Conservation (phyloP, 2,797 vertebrate species). For the Macropus fuliginosus region DNA sequence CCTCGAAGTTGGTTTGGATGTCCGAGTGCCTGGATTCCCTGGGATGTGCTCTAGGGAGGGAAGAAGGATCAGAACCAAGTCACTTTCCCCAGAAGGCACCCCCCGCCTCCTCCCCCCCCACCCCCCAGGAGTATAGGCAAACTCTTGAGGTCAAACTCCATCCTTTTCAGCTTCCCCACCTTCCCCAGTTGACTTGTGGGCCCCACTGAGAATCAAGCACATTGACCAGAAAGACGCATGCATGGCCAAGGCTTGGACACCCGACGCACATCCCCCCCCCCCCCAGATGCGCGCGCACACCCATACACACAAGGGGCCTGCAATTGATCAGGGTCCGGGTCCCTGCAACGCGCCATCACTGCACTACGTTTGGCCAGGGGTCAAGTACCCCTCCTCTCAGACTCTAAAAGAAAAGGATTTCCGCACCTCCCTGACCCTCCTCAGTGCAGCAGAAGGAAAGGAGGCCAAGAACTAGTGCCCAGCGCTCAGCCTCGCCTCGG, state of each 20-base stretch:
- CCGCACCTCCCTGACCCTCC: neutral
- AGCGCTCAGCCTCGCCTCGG: neutral
- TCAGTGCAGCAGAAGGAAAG: neutral
- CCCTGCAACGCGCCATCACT: neutral
- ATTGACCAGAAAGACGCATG: no score
- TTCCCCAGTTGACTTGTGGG: neutral
- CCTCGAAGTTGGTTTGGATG: neutral
- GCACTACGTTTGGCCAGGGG: neutral
- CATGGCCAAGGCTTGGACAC: no score
- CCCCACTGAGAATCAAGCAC: no score
- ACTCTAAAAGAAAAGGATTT: neutral
- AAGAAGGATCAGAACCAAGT: neutral
- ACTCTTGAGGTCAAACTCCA: neutral
- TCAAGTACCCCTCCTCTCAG: neutral
- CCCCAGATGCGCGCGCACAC: neutral
- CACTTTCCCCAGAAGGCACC: neutral
- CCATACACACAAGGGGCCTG: neutral
- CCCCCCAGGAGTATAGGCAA: neutral
- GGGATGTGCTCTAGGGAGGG: neutral
- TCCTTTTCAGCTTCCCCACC: neutral
- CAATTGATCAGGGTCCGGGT: neutral
- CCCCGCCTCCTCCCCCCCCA: neutral
- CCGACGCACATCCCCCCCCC: no score
- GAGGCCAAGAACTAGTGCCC: neutral
- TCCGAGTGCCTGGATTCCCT: neutral